Percentiles rank a stretch among this genome's conserved stretches.
These are phyloP conservation scores for Leptobrachium ailaonicum DNA, from an alignment of 2,113 vertebrate genomes.

Conservation along the genomic window DNA sequence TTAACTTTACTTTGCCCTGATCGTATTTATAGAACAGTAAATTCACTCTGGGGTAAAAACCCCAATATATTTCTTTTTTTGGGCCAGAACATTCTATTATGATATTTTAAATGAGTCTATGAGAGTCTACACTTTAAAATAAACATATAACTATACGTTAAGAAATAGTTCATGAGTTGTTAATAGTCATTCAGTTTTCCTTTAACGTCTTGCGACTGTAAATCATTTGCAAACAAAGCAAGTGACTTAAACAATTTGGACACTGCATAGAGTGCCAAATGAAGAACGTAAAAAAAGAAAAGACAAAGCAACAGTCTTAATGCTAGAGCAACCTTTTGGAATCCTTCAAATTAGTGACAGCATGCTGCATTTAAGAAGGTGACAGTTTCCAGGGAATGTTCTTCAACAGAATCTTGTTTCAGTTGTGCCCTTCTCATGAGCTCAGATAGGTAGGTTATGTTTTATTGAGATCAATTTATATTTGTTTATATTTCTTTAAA, in stretches of 20 bases:
- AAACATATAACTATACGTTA: not conserved
- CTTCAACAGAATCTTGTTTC: not conserved
- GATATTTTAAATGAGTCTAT: too few relatives aligned
- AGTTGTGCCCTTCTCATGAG: constrained; percentile 54
- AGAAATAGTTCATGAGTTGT: constrained; percentile 48
- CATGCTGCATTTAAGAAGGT: constrained; percentile 53
- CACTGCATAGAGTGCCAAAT: constrained; percentile 47
- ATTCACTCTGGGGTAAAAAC: too few relatives aligned
- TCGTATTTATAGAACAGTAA: too few relatives aligned
- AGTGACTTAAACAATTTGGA: constrained; percentile 60
- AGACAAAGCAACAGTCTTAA: constrained; percentile 11
- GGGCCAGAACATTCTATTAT: too few relatives aligned
- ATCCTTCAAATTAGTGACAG: constrained; percentile 48
- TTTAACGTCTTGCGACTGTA: constrained; percentile 54
- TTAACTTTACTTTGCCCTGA: too few relatives aligned
- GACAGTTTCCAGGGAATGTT: constrained; percentile 7
- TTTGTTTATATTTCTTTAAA: too few relatives aligned
- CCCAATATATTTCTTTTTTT: too few relatives aligned
- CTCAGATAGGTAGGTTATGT: constrained; percentile 62
- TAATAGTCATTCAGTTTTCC: constrained; percentile 52
- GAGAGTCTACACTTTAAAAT: not conserved
- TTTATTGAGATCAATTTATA: not conserved
- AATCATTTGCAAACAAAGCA: constrained; percentile 57
- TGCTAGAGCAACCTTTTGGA: constrained; percentile 34
- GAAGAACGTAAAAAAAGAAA: constrained; percentile 1